Evolutionary conservation across 2,113 vertebrate species (phyloP), one percentile per base, ranked within the genome.

Genomic region (Burhinus bistriatus): DNA sequence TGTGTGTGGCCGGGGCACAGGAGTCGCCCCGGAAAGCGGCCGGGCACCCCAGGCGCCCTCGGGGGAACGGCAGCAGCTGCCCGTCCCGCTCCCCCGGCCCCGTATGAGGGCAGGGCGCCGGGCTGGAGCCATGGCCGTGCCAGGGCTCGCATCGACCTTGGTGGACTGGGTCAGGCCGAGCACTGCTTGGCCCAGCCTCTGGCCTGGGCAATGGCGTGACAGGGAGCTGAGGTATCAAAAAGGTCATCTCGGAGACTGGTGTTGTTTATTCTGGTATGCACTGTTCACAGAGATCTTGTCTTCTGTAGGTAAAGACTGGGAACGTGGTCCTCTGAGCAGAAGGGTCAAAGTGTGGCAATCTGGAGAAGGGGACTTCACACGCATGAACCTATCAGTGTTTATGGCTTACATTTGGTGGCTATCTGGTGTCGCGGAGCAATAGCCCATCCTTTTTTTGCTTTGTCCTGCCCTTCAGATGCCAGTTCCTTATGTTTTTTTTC

Each of bases 401-500:
- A 15, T 34, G 49, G 11, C 62, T 92, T 20, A 4, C 38, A 1
- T 36, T 14, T 34, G n/a, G 45, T 9, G 57, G 30, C 59, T 13
- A 10, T 8, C 55, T 27, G 51, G 23, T 38, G 77, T 42, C 3
- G 1, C 3, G 6, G 34, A 73, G 65, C 51, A 68, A 13, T 38
- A 54, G 55, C 9, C 15, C 13, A n/a, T 40, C 69, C 55, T 42
- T 57, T 7, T 7, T 49, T 81, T 34, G 68, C n/a, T 59, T 62
- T 12, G 10, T 73, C 68, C 78, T 66, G 40, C 55, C 77, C 52
- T 89, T 58, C 20, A 32, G 32, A 12, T 38, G 13, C 15, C 38
- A 18, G 0, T 61, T 79, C 14, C 22, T 36, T 42, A 5, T 1
- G 0, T 8, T 1, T 5, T 36, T 51, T 73, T 29, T 59, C 0